Evolutionary conservation across 2,113 vertebrate species (phyloP).

Genomic region (Protobothrops mucrosquamatus): DNA sequence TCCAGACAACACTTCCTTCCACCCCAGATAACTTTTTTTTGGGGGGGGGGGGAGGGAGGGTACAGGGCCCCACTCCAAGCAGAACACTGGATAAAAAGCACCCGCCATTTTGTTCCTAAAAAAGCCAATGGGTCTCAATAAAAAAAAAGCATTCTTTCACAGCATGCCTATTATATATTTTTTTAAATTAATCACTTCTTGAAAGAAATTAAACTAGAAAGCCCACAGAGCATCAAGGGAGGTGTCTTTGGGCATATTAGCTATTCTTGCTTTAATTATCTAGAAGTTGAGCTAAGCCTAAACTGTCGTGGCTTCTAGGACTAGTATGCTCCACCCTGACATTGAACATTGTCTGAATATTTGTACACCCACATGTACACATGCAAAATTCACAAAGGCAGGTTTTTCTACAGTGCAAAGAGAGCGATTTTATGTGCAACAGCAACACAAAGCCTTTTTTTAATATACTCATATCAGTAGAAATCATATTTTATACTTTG

Average conservation of each 20-base stretch:
- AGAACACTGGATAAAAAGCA: background rate
- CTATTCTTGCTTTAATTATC: background rate
- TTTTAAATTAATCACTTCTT: background rate
- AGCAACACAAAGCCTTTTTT: background rate
- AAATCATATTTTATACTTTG: background rate
- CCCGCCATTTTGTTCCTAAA: background rate
- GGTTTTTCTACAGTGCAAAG: background rate
- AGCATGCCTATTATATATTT: background rate
- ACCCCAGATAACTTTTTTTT: background rate
- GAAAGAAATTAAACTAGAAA: background rate
- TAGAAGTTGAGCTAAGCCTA: background rate
- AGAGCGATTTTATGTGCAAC: background rate
- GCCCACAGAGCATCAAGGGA: background rate
- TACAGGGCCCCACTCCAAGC: background rate
- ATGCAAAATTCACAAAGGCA: background rate
- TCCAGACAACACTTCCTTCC: background rate
- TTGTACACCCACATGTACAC: background rate
- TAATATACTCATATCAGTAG: background rate
- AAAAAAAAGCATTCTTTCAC: background rate
- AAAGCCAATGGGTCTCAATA: background rate
- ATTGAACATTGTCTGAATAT: background rate
- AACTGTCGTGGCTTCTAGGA: background rate
- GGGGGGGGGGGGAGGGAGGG: rapidly evolving
- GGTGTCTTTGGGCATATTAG: background rate
- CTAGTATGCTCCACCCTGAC: background rate